These are phyloP conservation scores for Lucifuga dentata DNA, from an alignment of 2,113 vertebrate genomes.

Conservation along the genomic window DNA sequence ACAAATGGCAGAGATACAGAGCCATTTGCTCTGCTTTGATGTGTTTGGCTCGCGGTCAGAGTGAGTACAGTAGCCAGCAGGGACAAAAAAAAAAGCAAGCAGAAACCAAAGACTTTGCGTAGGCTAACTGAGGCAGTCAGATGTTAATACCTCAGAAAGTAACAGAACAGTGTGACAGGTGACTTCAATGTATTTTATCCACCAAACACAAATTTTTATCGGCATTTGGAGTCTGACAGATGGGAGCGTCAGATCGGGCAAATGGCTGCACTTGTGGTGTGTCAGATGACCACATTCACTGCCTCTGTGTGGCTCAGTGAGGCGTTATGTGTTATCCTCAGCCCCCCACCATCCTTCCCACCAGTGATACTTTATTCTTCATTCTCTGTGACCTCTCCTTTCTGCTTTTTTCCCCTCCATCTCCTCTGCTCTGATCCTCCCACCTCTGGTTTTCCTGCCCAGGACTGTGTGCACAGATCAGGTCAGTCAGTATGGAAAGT, in stretches of 20 bases:
- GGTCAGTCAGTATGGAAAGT: constrained; percentile 26
- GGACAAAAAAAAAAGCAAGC: constrained; percentile 9
- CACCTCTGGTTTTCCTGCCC: constrained; percentile 15
- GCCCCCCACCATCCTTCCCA: constrained; percentile 24
- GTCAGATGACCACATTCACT: constrained; percentile 44
- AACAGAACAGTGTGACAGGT: constrained; percentile 6
- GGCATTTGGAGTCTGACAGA: constrained; percentile 16
- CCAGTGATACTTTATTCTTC: constrained; percentile 42
- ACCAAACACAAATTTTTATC: constrained; percentile 38
- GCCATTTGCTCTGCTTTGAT: constrained; percentile 16
- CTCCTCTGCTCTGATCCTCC: no score
- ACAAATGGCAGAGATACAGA: constrained; percentile 5
- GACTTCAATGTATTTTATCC: constrained; percentile 35
- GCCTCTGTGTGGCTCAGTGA: constrained; percentile 36
- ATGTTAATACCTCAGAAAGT: constrained; percentile 35
- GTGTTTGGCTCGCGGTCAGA: constrained; percentile 7
- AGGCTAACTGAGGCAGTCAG: constrained; percentile 8
- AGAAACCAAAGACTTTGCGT: neutral
- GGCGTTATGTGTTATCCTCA: constrained; percentile 42
- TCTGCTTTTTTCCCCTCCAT: neutral
- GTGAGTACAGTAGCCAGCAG: no score
- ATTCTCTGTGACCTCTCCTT: constrained; percentile 30
- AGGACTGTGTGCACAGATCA: constrained; percentile 21
- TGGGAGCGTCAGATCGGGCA: constrained; percentile 35
- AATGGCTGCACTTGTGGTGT: constrained; percentile 29